phyloP scores from a whole-genome alignment of 2,797 vertebrate species.

The Morelia viridis region DNA sequence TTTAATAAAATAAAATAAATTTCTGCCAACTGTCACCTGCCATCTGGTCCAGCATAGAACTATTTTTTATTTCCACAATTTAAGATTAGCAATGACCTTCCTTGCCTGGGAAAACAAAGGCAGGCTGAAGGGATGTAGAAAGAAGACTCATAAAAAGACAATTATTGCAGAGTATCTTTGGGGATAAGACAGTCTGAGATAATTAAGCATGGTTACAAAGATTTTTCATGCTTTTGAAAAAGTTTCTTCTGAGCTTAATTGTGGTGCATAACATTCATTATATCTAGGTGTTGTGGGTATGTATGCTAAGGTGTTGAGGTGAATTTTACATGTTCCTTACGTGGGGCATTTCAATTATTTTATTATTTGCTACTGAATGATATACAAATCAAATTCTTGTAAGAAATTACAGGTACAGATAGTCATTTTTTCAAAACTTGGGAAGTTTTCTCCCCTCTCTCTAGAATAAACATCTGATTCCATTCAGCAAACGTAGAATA shows the following conservation, averaged over 20 bases:
- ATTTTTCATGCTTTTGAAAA: neutral
- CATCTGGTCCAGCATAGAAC: neutral
- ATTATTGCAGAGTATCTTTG: neutral
- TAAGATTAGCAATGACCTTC: neutral
- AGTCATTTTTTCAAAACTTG: neutral
- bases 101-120: neutral
- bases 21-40: too few species aligned
- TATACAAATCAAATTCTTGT: too few species aligned
- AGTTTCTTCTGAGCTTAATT: neutral
- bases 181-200: too few species aligned
- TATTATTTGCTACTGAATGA: neutral
- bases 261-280: neutral
- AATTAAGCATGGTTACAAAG: neutral
- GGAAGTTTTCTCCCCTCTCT: too few species aligned
- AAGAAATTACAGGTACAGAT: neutral
- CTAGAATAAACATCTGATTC: neutral
- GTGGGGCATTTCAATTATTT: neutral
- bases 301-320: too few species aligned
- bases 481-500: neutral
- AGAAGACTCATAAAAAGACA: neutral
- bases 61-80: neutral
- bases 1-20: too few species aligned
- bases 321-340: too few species aligned
- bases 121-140: neutral
- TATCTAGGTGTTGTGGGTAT: neutral